A percentile compares a stretch with the other conserved stretches of the same genome.
Conservation (phyloP, 2,888 invertebrate genomes). For the Hirtodrosophila duncani region DNA sequence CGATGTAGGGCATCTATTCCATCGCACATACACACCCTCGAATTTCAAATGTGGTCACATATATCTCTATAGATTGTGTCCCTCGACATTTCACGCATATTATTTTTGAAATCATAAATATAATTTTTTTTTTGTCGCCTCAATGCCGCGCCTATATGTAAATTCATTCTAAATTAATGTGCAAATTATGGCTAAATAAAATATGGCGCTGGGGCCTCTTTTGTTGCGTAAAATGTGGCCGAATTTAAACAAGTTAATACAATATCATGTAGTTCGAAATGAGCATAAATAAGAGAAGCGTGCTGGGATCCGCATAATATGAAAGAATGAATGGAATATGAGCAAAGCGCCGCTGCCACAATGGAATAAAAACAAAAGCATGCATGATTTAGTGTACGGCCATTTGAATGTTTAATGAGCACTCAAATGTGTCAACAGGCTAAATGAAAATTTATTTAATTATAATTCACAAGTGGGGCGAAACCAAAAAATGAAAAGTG, state of each 20-base stretch:
- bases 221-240: conserved; percentile 40
- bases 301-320: conserved; percentile 16
- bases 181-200: conserved; percentile 36
- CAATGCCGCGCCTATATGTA: conserved; percentile 13
- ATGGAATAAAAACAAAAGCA: conserved; percentile 47
- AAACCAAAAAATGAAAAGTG: conserved; percentile 37
- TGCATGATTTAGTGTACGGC: conserved; percentile 50
- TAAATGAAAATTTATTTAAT: conserved; percentile 65
- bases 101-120: conserved; percentile 34
- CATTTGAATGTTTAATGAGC: conserved; percentile 68
- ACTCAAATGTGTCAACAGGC: conserved; percentile 68
- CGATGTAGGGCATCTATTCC: conserved; percentile 5
- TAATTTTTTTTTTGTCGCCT: conserved; percentile 9
- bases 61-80: conserved; percentile 32
- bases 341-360: no score
- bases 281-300: conserved; percentile 58
- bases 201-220: conserved; percentile 32
- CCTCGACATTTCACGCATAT: conserved; percentile 33
- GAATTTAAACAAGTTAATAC: conserved; percentile 56
- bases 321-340: background rate
- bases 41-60: background rate
- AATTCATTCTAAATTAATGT: conserved; percentile 46
- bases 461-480: conserved; percentile 41
- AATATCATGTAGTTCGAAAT: conserved; percentile 50
- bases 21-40: conserved; percentile 4